Percentiles rank a stretch among this genome's conserved stretches.
These are phyloP conservation scores for Caenorhabditis drosophilae DNA, from an alignment of 2,888 invertebrate species.

Conservation along the genomic window DNA sequence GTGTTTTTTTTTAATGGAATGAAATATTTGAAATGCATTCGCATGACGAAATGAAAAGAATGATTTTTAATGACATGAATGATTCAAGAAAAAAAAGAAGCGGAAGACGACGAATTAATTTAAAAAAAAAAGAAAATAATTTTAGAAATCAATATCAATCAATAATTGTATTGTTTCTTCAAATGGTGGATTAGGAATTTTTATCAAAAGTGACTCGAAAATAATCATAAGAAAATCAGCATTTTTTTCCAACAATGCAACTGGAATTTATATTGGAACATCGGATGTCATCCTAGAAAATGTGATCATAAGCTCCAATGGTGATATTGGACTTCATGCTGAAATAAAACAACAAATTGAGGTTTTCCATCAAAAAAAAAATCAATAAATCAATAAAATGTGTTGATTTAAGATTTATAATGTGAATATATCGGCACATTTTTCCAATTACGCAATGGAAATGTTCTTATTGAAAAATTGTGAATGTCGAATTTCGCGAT, in stretches of 20 bases:
- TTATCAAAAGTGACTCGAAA: slow-evolving; percentile 8
- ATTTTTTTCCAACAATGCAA: slow-evolving; percentile 20
- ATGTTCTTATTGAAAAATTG: slow-evolving; percentile 10
- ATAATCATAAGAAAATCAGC: slow-evolving; percentile 10
- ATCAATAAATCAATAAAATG: background rate
- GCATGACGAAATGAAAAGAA: slow-evolving; percentile 1
- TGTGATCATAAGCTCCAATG: slow-evolving; percentile 22
- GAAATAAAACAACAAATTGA: slow-evolving; percentile 22
- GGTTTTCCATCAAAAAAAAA: slow-evolving; percentile 7
- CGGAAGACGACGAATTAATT: background rate
- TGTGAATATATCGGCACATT: slow-evolving; percentile 31
- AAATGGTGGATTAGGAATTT: slow-evolving; percentile 26
- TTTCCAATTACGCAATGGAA: slow-evolving; percentile 8
- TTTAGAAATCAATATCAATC: slow-evolving; percentile 24
- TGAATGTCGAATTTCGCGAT: slow-evolving; percentile 16
- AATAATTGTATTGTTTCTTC: slow-evolving; percentile 15
- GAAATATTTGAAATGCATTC: too few species aligned
- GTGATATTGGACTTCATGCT: slow-evolving; percentile 22
- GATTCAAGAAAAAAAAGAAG: too few species aligned
- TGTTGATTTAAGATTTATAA: slow-evolving; percentile 18
- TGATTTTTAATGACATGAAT: too few species aligned
- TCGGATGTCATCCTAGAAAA: slow-evolving; percentile 23
- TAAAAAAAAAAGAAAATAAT: background rate
- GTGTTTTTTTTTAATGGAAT: background rate
- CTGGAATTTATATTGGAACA: slow-evolving; percentile 24